Base-by-base conservation (phyloP, 2,113 vertebrate species). In the Azemiops feae region DNA sequence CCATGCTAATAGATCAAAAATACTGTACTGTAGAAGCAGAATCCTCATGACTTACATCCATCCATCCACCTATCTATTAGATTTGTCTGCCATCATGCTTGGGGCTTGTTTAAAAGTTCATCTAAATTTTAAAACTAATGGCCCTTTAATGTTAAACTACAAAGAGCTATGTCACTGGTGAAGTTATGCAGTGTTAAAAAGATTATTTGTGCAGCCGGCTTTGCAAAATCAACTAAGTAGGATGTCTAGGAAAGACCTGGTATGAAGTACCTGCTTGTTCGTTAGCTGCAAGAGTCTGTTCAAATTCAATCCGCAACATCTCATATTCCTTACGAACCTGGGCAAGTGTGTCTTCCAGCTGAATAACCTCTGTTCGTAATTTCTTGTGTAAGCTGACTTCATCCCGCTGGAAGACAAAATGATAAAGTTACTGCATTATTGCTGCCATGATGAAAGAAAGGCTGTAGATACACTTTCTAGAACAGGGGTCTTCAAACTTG, bases 321-420 rank as follows among this genome's bases (percentile, higher is more conserved):
- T 99, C 99, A 1, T 99, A 99, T 93, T 99, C 99, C 96, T 99
- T 99, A 94, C 98, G 98, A 92, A 99, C 99, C 96, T 99, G 99
- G 57, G 99, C 99, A 95, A 99, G 96, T 0, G 99, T 99, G 93
- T 99, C 99, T 95, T 99, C 99, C n/a, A 99, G 97, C 97, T 99
- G 99, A 95, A 99, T 99, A 27, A 99, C 99, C 94, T 99, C 99
- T 0, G 99, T 99, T 11, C 99, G 98, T 5, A 99, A 97, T 86
- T 99, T 99, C 96, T 99, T 99, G 96, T 99, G 99, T 88, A 99
- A 98, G 89, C 98, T 97, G 85, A 99, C 98, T 91, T 99, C 99
- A 5, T 99, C 99, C 69, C 99, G 98, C 99, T 99, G 96, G 10
- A 14, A 96, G 5, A 94, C 12, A 4, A 81, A 3, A 5, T 47